These are phyloP conservation scores for Colius striatus DNA, from an alignment of 2,113 vertebrate species.

Conservation along the genomic window DNA sequence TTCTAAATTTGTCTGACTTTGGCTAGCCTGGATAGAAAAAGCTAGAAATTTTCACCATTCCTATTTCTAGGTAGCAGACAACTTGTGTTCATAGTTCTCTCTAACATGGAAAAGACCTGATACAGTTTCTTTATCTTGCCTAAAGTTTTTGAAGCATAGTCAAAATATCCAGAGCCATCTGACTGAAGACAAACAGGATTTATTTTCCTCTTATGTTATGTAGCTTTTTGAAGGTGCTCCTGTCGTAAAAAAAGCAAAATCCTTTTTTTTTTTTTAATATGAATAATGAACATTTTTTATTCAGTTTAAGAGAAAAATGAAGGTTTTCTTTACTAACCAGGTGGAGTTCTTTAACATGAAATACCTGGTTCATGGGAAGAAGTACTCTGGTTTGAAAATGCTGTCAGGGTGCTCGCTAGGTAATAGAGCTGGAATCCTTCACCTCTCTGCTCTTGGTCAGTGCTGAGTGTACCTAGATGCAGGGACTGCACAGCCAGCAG, in stretches of 20 bases:
- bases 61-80: not conserved
- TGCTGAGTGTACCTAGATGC: not conserved
- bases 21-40: not conserved
- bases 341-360: not conserved
- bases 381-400: not conserved
- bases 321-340: not conserved
- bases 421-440: not conserved
- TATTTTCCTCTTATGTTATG: not conserved
- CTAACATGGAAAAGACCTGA: not conserved
- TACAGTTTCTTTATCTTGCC: not conserved
- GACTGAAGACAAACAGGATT: not conserved
- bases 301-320: not conserved
- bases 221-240: not conserved
- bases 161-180: not conserved
- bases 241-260: not conserved
- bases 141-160: not conserved
- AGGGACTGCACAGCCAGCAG: accelerated
- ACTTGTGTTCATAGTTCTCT: not conserved
- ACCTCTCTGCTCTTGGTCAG: not conserved
- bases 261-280: not conserved
- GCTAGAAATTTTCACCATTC: not conserved
- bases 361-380: not conserved
- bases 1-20: not conserved
- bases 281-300: not conserved
- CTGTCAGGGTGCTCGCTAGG: not conserved